Conservation (phyloP, 2,113 vertebrate genomes). For the Poeciliopsis turrubarensis region DNA sequence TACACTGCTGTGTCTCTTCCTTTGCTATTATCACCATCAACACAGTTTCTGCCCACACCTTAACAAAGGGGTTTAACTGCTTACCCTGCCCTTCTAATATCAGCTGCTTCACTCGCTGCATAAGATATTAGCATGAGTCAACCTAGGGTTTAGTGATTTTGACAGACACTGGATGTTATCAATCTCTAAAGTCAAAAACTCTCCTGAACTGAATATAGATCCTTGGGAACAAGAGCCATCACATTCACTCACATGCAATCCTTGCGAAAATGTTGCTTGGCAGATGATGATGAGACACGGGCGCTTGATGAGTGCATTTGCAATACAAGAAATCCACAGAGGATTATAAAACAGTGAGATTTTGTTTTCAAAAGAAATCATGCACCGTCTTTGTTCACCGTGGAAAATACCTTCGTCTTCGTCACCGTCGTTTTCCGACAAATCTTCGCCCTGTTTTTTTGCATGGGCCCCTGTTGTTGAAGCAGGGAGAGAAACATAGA, state of each 20-base stretch:
- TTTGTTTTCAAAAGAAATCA: constrained; percentile 72
- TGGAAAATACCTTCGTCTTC: constrained; percentile 99
- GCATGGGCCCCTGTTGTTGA: constrained; percentile 94
- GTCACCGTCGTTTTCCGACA: constrained; percentile 99
- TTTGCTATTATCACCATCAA: constrained; percentile 55
- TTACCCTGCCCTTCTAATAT: constrained; percentile 44
- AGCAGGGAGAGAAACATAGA: constrained; percentile 87
- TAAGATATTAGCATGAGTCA: constrained; percentile 55
- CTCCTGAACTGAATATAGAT: constrained; percentile 40
- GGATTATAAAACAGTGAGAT: constrained; percentile 36
- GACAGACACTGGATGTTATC: constrained; percentile 40
- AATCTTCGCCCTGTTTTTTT: constrained; percentile 99
- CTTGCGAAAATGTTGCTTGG: constrained; percentile 13
- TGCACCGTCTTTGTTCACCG: constrained; percentile 92
- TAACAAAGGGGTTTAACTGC: constrained; percentile 26
- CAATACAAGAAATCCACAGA: constrained; percentile 41
- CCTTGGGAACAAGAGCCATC: constrained; percentile 18
- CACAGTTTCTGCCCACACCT: constrained; percentile 46
- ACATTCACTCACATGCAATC: constrained; percentile 34
- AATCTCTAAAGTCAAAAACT: constrained; percentile 45
- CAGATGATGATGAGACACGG: constrained; percentile 28
- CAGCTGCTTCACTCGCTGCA: constrained; percentile 29
- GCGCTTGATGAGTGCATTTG: constrained; percentile 52
- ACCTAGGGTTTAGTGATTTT: constrained; percentile 31
- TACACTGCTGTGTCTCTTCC: constrained; percentile 54